Conservation (phyloP, 2,113 vertebrate species). For the Plecturocebus donacophilus region DNA sequence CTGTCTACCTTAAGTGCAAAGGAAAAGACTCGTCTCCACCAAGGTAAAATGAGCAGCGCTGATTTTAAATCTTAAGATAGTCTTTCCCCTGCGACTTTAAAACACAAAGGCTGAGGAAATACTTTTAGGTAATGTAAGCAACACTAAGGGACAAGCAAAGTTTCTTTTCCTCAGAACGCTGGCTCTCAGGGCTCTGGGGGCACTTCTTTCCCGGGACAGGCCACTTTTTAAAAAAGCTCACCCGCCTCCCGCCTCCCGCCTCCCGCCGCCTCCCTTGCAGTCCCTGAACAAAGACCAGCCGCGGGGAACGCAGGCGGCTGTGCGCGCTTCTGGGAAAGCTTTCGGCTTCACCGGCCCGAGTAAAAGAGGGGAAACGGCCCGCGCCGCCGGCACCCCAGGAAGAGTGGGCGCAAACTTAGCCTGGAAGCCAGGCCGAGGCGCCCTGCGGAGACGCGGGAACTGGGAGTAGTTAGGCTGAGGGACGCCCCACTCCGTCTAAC, state of each 20-base stretch:
- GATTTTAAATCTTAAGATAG: neutral
- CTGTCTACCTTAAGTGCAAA: neutral
- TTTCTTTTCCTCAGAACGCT: neutral
- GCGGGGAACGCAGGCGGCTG: too few species aligned
- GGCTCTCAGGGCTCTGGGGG: neutral
- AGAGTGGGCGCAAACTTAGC: neutral
- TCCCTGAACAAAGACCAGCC: neutral
- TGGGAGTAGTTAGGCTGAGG: accelerated
- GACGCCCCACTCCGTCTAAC: accelerated
- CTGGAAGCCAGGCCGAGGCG: accelerated
- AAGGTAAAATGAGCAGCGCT: neutral
- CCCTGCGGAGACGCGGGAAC: accelerated
- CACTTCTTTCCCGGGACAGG: neutral
- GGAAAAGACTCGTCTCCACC: neutral
- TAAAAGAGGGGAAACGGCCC: too few species aligned
- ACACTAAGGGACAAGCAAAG: neutral
- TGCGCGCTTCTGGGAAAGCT: too few species aligned
- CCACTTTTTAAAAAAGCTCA: neutral
- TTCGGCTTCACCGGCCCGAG: accelerated
- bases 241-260: too few species aligned
- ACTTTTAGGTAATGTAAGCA: neutral
- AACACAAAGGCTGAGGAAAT: neutral
- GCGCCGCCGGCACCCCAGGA: neutral
- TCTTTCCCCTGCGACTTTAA: neutral
- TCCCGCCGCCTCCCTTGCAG: accelerated